Percentiles rank a stretch among this genome's conserved stretches.
These are phyloP conservation scores for Hylaeus volcanicus DNA, from an alignment of 1,140 invertebrate genomes.

Conservation along the genomic window DNA sequence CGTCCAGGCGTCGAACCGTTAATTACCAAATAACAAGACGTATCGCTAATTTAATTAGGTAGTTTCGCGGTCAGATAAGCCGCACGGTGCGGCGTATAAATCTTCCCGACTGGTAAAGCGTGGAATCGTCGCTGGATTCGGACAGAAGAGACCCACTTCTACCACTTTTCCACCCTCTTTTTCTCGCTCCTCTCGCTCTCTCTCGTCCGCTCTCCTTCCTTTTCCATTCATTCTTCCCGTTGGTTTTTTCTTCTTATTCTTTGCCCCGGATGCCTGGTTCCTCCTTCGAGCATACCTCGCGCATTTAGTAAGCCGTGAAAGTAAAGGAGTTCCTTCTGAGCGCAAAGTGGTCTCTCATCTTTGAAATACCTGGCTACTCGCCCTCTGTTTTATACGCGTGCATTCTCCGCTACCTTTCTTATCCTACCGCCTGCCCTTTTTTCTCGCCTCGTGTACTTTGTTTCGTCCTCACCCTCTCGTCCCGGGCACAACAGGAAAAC, in stretches of 20 bases:
- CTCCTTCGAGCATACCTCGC: conserved; percentile 26
- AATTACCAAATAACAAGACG: conserved; percentile 54
- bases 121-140: conserved; percentile 23
- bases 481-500: conserved; percentile 43
- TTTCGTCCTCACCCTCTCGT: neutral
- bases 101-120: conserved; percentile 4
- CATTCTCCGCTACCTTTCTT: conserved; percentile 26
- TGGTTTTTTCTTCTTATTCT: neutral
- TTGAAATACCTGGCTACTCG: conserved; percentile 56
- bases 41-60: conserved; percentile 60
- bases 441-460: neutral
- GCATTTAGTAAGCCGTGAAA: conserved; percentile 56
- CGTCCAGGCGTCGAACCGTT: conserved; percentile 9
- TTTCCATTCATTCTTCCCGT: neutral
- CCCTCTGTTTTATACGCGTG: conserved; percentile 28
- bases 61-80: conserved; percentile 46
- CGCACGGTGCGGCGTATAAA: neutral
- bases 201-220: no score
- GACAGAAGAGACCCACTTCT: conserved; percentile 1
- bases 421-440: neutral
- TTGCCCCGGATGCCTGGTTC: conserved; percentile 27
- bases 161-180: neutral
- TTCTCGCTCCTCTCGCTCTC: neutral
- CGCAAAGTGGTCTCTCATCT: conserved; percentile 62
- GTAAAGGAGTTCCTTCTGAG: conserved; percentile 53